Evolutionary conservation across 2,113 vertebrate genomes (phyloP).

Genomic region (Otolemur garnettii): DNA sequence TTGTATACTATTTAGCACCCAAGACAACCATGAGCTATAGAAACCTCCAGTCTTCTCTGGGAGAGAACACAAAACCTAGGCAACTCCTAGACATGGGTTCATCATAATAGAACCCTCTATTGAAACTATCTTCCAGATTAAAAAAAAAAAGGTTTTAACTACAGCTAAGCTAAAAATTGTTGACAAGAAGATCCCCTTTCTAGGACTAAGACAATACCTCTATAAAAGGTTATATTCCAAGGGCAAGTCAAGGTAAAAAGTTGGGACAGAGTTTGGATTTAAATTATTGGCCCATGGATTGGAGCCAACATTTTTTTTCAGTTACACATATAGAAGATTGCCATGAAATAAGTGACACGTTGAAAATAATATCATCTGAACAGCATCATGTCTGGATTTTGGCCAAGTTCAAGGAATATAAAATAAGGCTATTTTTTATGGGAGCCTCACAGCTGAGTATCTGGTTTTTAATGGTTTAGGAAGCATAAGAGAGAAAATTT

Average conservation of each 20-base stretch:
- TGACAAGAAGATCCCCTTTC: neutral
- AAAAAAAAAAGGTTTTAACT: neutral
- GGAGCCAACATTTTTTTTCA: conserved; percentile 53
- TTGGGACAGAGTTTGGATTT: neutral
- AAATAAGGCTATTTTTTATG: conserved; percentile 54
- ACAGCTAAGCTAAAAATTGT: conserved; percentile 3
- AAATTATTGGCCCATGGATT: neutral
- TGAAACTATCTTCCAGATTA: neutral
- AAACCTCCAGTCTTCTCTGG: neutral
- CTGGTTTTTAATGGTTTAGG: conserved; percentile 57
- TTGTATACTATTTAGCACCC: neutral
- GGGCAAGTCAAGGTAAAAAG: neutral
- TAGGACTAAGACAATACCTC: neutral
- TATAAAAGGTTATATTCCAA: neutral
- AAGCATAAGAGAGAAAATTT: conserved; percentile 41
- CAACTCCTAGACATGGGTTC: neutral
- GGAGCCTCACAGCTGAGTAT: neutral
- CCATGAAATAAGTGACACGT: conserved; percentile 54
- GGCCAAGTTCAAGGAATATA: conserved; percentile 53
- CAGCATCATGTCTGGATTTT: conserved; percentile 24
- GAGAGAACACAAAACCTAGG: neutral
- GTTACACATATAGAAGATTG: conserved; percentile 17
- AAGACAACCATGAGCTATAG: neutral
- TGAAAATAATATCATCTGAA: conserved; percentile 60
- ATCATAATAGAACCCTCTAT: neutral